Evolutionary conservation across 2,797 vertebrate genomes (phyloP).

Genomic region (Sciurus vulgaris): DNA sequence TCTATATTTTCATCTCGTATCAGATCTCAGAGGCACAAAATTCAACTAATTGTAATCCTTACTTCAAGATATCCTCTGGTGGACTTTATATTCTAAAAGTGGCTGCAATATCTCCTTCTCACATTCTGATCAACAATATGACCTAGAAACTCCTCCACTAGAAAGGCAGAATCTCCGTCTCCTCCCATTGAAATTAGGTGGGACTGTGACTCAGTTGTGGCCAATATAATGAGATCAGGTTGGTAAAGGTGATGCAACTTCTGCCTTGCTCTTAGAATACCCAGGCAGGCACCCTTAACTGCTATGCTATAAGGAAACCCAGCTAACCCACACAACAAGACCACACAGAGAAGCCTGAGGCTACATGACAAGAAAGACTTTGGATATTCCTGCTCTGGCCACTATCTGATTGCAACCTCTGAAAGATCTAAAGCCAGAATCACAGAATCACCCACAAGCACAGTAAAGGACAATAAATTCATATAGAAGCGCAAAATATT

Average conservation of each 20-base stretch:
- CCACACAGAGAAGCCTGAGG: neutral
- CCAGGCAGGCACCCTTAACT: neutral
- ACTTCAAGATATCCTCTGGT: neutral
- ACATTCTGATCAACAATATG: neutral
- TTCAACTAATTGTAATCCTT: conserved; percentile 35
- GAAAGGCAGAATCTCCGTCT: neutral
- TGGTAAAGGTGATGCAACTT: neutral
- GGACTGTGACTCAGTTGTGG: neutral
- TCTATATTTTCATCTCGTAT: neutral
- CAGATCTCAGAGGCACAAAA: neutral
- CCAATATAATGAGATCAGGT: neutral
- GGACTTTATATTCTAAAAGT: conserved; percentile 39
- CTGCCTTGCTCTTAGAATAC: neutral
- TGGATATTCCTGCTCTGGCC: neutral
- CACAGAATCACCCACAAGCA: neutral
- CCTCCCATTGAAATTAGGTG: neutral
- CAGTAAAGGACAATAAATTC: conserved; percentile 10
- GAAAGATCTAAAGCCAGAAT: neutral
- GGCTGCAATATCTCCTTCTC: neutral
- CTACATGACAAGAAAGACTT: neutral
- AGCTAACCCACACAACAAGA: neutral
- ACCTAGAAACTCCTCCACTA: neutral
- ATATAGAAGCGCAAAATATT: neutral
- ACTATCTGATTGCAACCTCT: neutral
- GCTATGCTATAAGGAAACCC: neutral